Base-by-base conservation (phyloP, 2,888 invertebrate genomes). In the Chymomyza fuscimana region DNA sequence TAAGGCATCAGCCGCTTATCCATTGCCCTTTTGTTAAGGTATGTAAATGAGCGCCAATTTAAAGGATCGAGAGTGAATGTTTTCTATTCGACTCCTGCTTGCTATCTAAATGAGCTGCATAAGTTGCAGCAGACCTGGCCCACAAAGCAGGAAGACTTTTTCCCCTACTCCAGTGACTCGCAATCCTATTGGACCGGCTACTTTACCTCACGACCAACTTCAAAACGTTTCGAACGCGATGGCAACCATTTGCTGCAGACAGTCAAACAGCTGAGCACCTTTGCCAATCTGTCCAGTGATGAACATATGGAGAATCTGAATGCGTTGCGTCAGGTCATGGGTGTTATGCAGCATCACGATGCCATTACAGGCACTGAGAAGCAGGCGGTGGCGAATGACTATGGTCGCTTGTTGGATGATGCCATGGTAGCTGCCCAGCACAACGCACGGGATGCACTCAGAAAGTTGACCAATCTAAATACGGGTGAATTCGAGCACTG, bases 171-270 rank as follows among this genome's bases (percentile, higher is more conserved):
- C 1, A 96, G 96, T 58, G 96, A 96, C 88, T 93, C 94, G 0
- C 95, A 97, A 85, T 93, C 96, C 0, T 99, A 95, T 89, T 99
- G 99, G 99, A 98, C 98, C 0, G 99, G 99, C 0, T 97, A 96
- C 88, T 97, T 95, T 88, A 95, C 96, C 0, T 97, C 97, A 0
- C 93, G 97, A 25, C 97, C 97, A 0, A 95, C 96, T 0, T 93
- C 95, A 0, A 97, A 97, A 84, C 95, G 94, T 74, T 96, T 95
- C 76, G 96, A 96, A 88, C 93, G 96, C 15, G 92, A 94, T 65
- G 95, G 95, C 3, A 97, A 96, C 81, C 94, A 94, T 76, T 94
- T 95, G 74, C 89, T 96, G 12, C 97, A 97, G 92, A 81, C 95
- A 46, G 94, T 94, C 46, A 97, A 97, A 86, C 96, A 97, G 85